phyloP scores from a whole-genome alignment of 2,113 vertebrate species.

The Drymodes brunneopygia region DNA sequence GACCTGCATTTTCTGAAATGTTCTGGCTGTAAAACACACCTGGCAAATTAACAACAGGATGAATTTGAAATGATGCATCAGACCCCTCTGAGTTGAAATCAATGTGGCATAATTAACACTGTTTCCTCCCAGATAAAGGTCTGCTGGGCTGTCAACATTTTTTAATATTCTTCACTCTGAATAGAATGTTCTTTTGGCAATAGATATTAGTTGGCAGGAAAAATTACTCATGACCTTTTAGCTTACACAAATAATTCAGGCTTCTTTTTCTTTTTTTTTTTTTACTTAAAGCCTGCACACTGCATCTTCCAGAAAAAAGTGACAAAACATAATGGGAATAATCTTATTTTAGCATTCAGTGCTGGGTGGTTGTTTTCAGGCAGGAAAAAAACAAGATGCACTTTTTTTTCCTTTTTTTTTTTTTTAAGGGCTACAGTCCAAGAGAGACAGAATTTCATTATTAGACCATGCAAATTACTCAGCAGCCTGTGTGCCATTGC shows the following conservation, averaged over 20 bases:
- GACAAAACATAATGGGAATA: background rate
- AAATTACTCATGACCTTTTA: constrained; percentile 7
- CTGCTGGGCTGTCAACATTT: background rate
- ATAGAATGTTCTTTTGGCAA: background rate
- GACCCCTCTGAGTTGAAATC: constrained; percentile 23
- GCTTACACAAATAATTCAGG: background rate
- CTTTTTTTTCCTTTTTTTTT: background rate
- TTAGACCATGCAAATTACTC: background rate
- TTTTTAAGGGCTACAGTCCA: background rate
- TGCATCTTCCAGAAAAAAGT: background rate
- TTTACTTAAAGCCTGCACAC: background rate
- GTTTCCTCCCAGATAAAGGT: constrained; percentile 2
- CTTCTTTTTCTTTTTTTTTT: background rate
- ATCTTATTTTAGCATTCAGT: background rate
- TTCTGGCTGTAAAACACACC: background rate
- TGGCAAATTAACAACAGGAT: background rate
- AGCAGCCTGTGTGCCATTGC: background rate
- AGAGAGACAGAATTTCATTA: background rate
- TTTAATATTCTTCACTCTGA: constrained; percentile 16
- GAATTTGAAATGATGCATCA: constrained; percentile 9
- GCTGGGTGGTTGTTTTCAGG: background rate
- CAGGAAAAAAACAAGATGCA: background rate
- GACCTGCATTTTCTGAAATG: background rate
- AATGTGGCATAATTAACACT: constrained; percentile 11
- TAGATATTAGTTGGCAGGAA: background rate